Conservation (phyloP, 2,888 invertebrate genomes). For the Drosophila setosimentum region DNA sequence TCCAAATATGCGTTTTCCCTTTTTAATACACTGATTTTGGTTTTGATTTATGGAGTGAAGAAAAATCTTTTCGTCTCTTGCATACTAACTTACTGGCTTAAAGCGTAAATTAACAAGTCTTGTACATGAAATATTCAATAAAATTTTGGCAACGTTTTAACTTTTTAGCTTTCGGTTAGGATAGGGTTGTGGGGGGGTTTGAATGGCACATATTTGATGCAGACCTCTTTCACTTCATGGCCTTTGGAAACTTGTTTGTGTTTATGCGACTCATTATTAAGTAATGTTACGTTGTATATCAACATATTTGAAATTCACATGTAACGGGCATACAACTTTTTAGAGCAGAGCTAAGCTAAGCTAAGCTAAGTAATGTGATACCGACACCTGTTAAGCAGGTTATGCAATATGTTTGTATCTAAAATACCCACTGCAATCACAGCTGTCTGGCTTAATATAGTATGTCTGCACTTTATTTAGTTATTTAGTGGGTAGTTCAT, state of each 20-base stretch:
- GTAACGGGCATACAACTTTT: constrained; percentile 14
- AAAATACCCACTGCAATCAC: constrained; percentile 29
- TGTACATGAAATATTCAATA: constrained; percentile 66
- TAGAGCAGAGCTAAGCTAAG: not conserved
- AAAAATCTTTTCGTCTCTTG: constrained; percentile 39
- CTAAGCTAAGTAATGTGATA: constrained; percentile 22
- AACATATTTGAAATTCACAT: constrained; percentile 37
- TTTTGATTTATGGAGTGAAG: constrained; percentile 50
- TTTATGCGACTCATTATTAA: constrained; percentile 20
- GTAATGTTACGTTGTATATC: constrained; percentile 12
- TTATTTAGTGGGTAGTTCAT: not conserved
- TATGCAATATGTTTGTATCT: constrained; percentile 33
- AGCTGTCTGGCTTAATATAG: constrained; percentile 5
- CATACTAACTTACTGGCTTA: constrained; percentile 33
- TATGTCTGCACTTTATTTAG: not conserved
- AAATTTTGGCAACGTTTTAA: constrained; percentile 42
- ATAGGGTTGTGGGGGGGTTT: not conserved
- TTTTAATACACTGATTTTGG: constrained; percentile 5
- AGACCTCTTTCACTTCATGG: constrained; percentile 12
- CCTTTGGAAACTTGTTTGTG: constrained; percentile 15
- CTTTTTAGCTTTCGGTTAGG: constrained; percentile 34
- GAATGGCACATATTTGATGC: constrained; percentile 55
- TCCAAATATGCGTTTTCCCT: not conserved
- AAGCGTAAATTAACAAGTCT: constrained; percentile 58
- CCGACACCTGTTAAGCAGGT: constrained; percentile 28